Percentiles rank a stretch among this genome's conserved stretches.
phyloP scores from a whole-genome alignment of 2,113 vertebrate species.

The Odobenus rosmarus region DNA sequence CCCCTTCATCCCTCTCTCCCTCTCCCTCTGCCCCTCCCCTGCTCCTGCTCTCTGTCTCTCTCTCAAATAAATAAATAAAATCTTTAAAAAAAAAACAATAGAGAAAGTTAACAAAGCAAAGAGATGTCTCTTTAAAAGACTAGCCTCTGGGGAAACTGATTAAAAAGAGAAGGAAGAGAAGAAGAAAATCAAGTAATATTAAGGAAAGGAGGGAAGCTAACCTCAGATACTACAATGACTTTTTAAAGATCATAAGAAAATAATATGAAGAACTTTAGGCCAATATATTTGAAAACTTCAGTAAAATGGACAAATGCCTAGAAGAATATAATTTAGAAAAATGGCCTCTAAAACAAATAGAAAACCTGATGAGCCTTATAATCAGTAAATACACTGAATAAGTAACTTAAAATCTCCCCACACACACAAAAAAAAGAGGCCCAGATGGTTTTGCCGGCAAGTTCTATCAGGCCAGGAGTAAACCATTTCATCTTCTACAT shows the following conservation, averaged over 20 bases:
- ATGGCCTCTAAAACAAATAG: neutral
- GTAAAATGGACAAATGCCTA: neutral
- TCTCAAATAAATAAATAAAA: neutral
- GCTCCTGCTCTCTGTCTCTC: neutral
- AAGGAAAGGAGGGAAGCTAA: neutral
- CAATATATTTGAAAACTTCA: slow-evolving; percentile 2
- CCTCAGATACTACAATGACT: neutral
- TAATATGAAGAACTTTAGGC: neutral
- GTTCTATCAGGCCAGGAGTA: neutral
- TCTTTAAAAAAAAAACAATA: neutral
- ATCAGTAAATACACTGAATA: neutral
- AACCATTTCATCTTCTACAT: neutral
- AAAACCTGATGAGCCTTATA: slow-evolving; percentile 1
- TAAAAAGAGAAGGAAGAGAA: neutral
- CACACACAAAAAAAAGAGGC: neutral
- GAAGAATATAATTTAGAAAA: slow-evolving; percentile 28
- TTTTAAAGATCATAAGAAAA: slow-evolving; percentile 46
- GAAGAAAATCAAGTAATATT: neutral
- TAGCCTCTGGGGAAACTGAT: neutral
- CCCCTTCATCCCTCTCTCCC: neutral
- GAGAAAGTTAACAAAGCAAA: slow-evolving; percentile 11
- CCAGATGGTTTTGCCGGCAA: neutral
- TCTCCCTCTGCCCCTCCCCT: neutral
- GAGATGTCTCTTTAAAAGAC: neutral
- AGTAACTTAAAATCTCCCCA: slow-evolving; percentile 21